Evolutionary conservation across 2,113 vertebrate genomes (phyloP), one percentile per base, ranked within the genome.

Genomic region (Plestiodon gilberti): DNA sequence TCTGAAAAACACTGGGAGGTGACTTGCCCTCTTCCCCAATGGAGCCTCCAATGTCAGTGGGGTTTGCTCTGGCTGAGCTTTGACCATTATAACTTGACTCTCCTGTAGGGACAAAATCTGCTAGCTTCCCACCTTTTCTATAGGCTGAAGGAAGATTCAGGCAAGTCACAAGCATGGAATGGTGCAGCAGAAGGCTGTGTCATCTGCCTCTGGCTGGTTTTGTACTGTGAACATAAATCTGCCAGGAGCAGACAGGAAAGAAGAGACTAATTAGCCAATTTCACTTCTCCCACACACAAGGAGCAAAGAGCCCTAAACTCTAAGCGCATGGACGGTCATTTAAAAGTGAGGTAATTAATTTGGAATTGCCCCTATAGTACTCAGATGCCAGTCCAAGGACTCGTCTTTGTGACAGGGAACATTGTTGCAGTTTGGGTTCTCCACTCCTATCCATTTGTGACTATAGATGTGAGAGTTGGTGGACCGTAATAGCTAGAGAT

Each of bases 261-360:
- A 76, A 82, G 82, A 38, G 48, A 62, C 71, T 62, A 75, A 76
- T 76, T 48, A 76, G 71, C 25, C 82, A 43, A 76, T 64, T 64
- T 62, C 71, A 84, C 71, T 43, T 33, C 57, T 76, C 38, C 71
- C 59, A 57, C 40, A 18, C 33, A 57, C 43, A 78, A 69, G 48
- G 9, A 38, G 43, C 48, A 67, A 69, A 65, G 23, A 67, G 62
- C 43, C 52, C 23, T 69, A 52, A 38, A 85, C 10, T 85, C 25
- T 30, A 85, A 78, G 52, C 25, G 73, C 10, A 76, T 14, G 33
- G 30, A 77, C n/a, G 28, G 64, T 78, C 62, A 78, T 67, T 67
- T 69, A 48, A 85, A 85, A 38, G 30, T 11, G 61, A 78, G n/a
- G 83, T 55, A 67, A 15, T 78, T 85, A 57, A 55, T 48, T 20